A percentile compares a stretch with the other conserved stretches of the same genome.
Conservation (phyloP, 2,113 vertebrate genomes). For the Elaphurus davidianus region DNA sequence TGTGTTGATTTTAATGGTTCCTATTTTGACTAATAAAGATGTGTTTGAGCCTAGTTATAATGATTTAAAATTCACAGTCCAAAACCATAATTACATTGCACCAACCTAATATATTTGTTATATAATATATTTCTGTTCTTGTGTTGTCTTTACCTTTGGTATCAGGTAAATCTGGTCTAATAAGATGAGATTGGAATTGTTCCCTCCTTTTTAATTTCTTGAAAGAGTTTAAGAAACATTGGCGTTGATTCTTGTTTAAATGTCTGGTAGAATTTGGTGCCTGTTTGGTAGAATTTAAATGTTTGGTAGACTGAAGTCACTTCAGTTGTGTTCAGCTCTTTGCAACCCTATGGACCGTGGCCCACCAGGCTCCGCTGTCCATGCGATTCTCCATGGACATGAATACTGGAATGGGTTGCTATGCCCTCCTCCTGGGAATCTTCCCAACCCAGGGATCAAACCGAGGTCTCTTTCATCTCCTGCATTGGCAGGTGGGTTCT, state of each 20-base stretch:
- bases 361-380: background rate
- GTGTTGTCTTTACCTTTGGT: background rate
- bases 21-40: background rate
- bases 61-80: background rate
- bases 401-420: background rate
- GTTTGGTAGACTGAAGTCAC: background rate
- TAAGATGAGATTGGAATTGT: background rate
- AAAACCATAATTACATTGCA: background rate
- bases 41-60: background rate
- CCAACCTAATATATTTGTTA: background rate
- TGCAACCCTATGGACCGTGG: background rate
- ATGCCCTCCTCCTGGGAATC: background rate
- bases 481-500: background rate
- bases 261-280: background rate
- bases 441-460: background rate
- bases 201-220: background rate
- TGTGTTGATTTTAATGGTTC: background rate
- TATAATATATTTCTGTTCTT: background rate
- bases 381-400: background rate
- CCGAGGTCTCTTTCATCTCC: background rate
- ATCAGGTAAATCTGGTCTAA: background rate
- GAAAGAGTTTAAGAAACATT: background rate
- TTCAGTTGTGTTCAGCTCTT: background rate
- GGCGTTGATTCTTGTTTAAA: background rate
- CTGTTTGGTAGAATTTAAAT: background rate